Evolutionary conservation across 2,888 invertebrate genomes (phyloP), one percentile per base, ranked within the genome.

Genomic region (Perdita meconis): DNA sequence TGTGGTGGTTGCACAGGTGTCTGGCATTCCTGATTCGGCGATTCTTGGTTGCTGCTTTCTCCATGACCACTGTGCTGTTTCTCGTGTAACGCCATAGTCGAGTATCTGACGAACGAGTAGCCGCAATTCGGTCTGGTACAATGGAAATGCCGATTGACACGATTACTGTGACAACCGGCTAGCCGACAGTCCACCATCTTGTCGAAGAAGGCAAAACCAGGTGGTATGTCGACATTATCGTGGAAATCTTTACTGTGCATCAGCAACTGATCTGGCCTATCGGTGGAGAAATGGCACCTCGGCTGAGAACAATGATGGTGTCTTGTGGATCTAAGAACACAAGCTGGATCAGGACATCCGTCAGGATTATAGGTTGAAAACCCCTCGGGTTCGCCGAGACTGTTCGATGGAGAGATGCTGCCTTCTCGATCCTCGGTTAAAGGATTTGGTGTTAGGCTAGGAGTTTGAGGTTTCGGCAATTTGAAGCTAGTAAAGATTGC

Each of bases 401-500:
- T 93, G 67, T 92, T 91, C 1, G 93, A 91, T 2, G 90, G 90
- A 5, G 91, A 91, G 2, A 90, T 69, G 64, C 90, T 91, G 1
- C 90, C 91, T 51, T 90, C 92, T 12, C 91, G 82, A 1, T 91
- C 92, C 6, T 88, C 90, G 16, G 61, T 51, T 42, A 63, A 51
- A 30, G 63, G 77, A 36, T 83, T 88, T 2, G 83, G 78, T 2
- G 82, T 87, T 60, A 87, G 78, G 36, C 81, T 85, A 4, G 83
- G 80, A 0, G 90, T 87, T 55, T 89, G 85, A 10, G 94, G 93
- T 93, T 97, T 97, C 19, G 98, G 97, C 78, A 98, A 93, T 91
- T 98, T 98, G 92, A 98, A 98, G 85, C 97, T 97, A 19, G 98
- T 97, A 91, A 98, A 98, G 84, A 98, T 97, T 0, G 98, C 98